phyloP scores from a whole-genome alignment of 2,888 invertebrate genomes.

The Drosophila maculinotata region DNA sequence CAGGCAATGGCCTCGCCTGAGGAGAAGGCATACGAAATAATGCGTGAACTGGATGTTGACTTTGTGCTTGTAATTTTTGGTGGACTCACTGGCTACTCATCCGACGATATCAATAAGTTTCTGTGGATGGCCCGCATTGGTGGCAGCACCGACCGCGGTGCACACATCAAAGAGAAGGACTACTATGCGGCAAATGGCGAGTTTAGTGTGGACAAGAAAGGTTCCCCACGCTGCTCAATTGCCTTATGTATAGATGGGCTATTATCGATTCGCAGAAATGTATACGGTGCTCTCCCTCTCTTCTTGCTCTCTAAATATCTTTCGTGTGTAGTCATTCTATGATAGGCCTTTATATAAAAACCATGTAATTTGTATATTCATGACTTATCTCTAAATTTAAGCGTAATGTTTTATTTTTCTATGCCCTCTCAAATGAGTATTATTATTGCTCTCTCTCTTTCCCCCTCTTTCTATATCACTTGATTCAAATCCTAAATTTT shows the following conservation, averaged over 20 bases:
- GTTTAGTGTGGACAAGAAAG: conserved; percentile 97
- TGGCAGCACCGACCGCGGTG: conserved; percentile 97
- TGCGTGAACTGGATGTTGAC: conserved; percentile 98
- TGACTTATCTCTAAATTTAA: conserved; percentile 38
- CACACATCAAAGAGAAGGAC: conserved; percentile 97
- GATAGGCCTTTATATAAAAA: conserved; percentile 13
- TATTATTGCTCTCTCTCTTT: conserved; percentile 28
- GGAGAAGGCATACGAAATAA: conserved; percentile 98
- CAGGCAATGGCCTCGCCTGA: conserved; percentile 99
- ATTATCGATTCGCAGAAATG: conserved; percentile 97
- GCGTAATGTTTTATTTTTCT: conserved; percentile 10
- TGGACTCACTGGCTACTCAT: conserved; percentile 99
- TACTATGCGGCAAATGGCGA: conserved; percentile 98
- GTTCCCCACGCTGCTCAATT: conserved; percentile 96
- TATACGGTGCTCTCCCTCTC: conserved; percentile 90
- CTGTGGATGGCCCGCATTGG: conserved; percentile 99
- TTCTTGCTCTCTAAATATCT: neutral
- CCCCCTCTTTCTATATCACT: neutral
- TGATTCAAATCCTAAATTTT: too few species aligned
- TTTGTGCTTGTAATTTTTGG: conserved; percentile 99
- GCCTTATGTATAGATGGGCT: conserved; percentile 99
- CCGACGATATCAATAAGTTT: conserved; percentile 99
- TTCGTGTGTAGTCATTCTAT: conserved; percentile 6
- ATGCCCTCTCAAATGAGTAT: conserved; percentile 36
- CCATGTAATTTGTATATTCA: conserved; percentile 46